Evolutionary conservation across 1,140 invertebrate genomes (phyloP).

Genomic region (Thrips palmi): DNA sequence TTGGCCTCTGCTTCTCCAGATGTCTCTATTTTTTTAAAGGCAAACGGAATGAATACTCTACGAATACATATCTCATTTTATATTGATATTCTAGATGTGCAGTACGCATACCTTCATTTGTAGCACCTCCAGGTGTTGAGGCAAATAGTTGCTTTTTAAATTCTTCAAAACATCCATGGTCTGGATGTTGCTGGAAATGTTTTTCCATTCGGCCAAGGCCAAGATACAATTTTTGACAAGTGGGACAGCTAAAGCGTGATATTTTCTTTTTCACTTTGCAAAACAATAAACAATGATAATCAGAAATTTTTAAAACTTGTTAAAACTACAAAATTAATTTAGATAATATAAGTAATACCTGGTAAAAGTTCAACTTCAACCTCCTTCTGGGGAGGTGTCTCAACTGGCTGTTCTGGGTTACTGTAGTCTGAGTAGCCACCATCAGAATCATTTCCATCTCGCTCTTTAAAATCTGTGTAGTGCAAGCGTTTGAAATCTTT

Average conservation of each 20-base stretch:
- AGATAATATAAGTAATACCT: constrained; percentile 20
- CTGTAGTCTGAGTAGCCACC: constrained; percentile 42
- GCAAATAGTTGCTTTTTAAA: constrained; percentile 12
- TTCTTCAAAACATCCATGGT: constrained; percentile 32
- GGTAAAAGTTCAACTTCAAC: constrained; percentile 20
- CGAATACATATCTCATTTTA: background rate
- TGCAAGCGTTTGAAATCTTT: constrained; percentile 46
- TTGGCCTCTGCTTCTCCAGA: constrained; percentile 3
- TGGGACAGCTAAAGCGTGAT: constrained; percentile 32
- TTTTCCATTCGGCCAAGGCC: constrained; percentile 31
- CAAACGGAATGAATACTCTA: too few species aligned
- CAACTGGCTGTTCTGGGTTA: background rate
- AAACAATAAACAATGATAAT: background rate
- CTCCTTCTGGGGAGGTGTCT: constrained; percentile 22
- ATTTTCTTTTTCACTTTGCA: constrained; percentile 15
- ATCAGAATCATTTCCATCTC: constrained; percentile 39
- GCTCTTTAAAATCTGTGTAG: constrained; percentile 36
- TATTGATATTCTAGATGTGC: constrained; percentile 5
- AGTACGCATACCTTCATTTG: constrained; percentile 4
- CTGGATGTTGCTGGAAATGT: constrained; percentile 41
- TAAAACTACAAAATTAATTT: constrained; percentile 9
- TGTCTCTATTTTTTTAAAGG: constrained; percentile 1
- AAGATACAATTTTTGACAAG: constrained; percentile 35
- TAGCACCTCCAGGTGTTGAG: background rate
- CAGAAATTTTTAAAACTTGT: constrained; percentile 2